These are phyloP conservation scores for Steinernema feltiae DNA, from an alignment of 1,140 invertebrate genomes.

Conservation along the genomic window DNA sequence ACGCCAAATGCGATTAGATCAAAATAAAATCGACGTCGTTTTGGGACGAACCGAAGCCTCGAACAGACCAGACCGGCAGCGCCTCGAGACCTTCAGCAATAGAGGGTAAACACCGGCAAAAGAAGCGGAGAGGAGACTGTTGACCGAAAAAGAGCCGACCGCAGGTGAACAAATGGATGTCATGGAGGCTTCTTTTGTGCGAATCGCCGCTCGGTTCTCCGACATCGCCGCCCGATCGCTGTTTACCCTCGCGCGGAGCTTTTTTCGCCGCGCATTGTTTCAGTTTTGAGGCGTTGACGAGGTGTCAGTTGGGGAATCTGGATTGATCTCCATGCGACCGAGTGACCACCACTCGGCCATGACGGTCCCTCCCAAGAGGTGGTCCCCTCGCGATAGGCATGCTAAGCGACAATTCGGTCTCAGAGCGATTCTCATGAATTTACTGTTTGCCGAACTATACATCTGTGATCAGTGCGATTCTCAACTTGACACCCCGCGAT, in stretches of 20 bases:
- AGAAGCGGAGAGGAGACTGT: not conserved
- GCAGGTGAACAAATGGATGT: not conserved
- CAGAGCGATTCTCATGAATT: no score
- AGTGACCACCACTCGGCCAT: not conserved
- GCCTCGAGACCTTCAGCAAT: not conserved
- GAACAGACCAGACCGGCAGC: no score
- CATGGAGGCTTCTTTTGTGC: not conserved
- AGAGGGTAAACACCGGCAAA: no score
- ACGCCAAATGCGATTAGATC: constrained; percentile 5
- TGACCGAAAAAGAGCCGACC: not conserved
- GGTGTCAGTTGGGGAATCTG: not conserved
- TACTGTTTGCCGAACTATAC: no score
- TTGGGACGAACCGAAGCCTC: not conserved
- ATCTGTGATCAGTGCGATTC: no score
- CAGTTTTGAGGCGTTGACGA: not conserved
- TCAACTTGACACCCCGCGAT: no score
- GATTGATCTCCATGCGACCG: not conserved
- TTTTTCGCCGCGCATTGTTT: not conserved
- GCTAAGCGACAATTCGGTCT: no score
- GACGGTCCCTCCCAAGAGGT: not conserved
- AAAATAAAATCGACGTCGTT: not conserved
- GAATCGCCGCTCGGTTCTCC: no score
- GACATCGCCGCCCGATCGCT: no score
- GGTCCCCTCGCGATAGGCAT: no score
- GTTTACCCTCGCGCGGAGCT: not conserved